phyloP scores from a whole-genome alignment of 2,888 invertebrate species.

The Drosophila incognita region DNA sequence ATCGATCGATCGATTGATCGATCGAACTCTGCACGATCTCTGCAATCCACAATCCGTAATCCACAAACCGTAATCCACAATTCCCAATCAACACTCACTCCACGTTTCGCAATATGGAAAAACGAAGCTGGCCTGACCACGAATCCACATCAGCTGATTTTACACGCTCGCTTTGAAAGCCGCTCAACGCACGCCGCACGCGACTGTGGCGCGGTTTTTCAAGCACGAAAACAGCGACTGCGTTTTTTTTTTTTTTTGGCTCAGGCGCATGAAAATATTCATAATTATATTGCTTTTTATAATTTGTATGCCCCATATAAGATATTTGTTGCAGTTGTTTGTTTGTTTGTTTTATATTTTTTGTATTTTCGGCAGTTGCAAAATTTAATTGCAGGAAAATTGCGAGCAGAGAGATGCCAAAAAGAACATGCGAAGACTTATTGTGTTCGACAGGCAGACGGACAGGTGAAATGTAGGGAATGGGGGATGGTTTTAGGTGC shows the following conservation, averaged over 20 bases:
- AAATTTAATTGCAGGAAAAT: constrained; percentile 72
- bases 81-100: neutral
- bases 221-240: constrained; percentile 7
- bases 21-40: neutral
- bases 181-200: constrained; percentile 34
- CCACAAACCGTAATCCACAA: constrained; percentile 8
- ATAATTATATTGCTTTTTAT: constrained; percentile 33
- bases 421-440: constrained; percentile 46
- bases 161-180: constrained; percentile 9
- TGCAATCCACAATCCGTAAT: constrained; percentile 3
- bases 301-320: constrained; percentile 16
- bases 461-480: neutral
- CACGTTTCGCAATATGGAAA: neutral
- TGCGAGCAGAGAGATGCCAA: constrained; percentile 41
- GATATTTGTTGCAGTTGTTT: constrained; percentile 1
- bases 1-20: constrained; percentile 1
- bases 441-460: constrained; percentile 32
- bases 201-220: neutral
- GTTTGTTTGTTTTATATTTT: neutral
- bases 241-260: constrained; percentile 21
- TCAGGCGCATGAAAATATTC: constrained; percentile 36
- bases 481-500: neutral
- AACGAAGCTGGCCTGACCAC: neutral
- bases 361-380: constrained; percentile 27
- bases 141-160: constrained; percentile 5